Conservation (phyloP, 2,797 vertebrate genomes). For the Agapornis canus region DNA sequence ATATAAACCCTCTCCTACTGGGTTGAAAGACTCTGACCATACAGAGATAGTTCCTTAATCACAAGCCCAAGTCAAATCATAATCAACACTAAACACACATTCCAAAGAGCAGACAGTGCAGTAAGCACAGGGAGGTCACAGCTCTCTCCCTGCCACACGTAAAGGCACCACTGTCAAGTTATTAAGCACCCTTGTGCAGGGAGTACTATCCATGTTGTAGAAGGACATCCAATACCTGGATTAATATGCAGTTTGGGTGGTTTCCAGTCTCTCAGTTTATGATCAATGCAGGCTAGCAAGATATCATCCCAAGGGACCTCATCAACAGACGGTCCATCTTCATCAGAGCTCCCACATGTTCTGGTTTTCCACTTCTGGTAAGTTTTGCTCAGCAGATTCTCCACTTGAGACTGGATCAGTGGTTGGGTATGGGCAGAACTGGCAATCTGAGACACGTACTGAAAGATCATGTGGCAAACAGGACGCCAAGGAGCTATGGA, state of each 20-base stretch:
- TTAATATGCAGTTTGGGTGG: slow-evolving; percentile 73
- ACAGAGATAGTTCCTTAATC: background rate
- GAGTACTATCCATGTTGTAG: background rate
- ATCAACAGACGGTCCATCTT: slow-evolving; percentile 67
- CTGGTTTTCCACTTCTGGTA: slow-evolving; percentile 55
- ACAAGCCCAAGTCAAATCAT: background rate
- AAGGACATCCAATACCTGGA: slow-evolving; percentile 72
- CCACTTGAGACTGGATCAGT: slow-evolving; percentile 88
- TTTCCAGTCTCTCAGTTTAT: slow-evolving; percentile 91
- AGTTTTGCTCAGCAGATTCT: slow-evolving; percentile 84
- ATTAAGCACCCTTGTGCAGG: background rate
- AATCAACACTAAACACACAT: background rate
- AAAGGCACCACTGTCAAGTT: background rate
- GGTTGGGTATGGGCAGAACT: slow-evolving; percentile 80
- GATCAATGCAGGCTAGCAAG: slow-evolving; percentile 88
- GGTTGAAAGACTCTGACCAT: background rate
- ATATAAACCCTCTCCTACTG: too few species aligned
- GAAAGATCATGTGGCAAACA: slow-evolving; percentile 82
- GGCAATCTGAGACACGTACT: slow-evolving; percentile 85
- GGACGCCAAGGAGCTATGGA: slow-evolving; percentile 85
- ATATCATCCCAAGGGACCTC: slow-evolving; percentile 90
- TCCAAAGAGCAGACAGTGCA: background rate
- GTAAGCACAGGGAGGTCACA: background rate
- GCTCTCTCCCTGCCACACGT: background rate
- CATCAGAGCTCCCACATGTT: background rate